A percentile compares a stretch with the other conserved stretches of the same genome.
phyloP scores from a whole-genome alignment of 2,113 vertebrate genomes.

The Formicarius rufipectus region DNA sequence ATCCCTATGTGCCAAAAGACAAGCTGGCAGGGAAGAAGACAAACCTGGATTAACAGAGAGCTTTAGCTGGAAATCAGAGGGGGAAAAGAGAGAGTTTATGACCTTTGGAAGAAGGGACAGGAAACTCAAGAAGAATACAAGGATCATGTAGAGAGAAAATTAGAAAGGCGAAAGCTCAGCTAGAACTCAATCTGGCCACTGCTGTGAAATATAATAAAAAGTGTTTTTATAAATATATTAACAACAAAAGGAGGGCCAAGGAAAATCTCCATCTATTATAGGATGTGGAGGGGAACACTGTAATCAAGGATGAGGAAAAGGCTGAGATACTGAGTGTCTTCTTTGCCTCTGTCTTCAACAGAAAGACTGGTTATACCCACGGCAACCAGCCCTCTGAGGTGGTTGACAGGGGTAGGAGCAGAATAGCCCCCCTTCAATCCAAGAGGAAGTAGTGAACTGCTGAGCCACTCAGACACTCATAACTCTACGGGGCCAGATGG shows the following conservation, averaged over 20 bases:
- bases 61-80: background rate
- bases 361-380: background rate
- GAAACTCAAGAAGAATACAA: background rate
- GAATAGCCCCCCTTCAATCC: background rate
- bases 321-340: background rate
- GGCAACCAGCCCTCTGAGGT: background rate
- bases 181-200: constrained; percentile 14
- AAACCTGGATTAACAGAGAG: background rate
- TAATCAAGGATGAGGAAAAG: background rate
- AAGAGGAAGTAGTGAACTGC: background rate
- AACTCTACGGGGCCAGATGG: background rate
- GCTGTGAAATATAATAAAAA: constrained; percentile 23
- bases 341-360: background rate
- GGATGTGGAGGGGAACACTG: background rate
- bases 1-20: background rate
- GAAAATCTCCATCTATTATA: background rate
- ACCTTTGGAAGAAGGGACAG: background rate
- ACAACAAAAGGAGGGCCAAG: background rate
- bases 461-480: background rate
- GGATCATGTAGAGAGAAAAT: constrained; percentile 27
- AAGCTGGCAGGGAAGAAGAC: background rate
- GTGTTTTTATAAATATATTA: constrained; percentile 14
- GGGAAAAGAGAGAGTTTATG: background rate
- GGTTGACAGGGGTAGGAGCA: background rate
- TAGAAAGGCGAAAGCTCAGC: background rate